Evolutionary conservation across 2,888 invertebrate species (phyloP).

Genomic region (Operophtera brumata): DNA sequence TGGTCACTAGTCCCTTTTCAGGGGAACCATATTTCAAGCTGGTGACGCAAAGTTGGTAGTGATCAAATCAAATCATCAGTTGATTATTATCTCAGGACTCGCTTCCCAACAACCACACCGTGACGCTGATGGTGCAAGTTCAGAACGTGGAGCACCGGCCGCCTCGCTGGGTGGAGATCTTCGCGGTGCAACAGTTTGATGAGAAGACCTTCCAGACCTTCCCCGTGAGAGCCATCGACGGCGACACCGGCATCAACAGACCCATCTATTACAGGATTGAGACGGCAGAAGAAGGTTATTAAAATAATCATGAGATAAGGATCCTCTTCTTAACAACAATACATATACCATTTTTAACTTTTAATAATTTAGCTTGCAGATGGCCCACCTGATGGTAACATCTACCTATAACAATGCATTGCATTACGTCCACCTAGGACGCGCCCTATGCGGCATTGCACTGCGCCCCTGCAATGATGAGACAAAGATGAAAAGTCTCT

Average conservation of each 20-base stretch:
- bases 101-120: constrained; percentile 60
- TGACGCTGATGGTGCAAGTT: constrained; percentile 78
- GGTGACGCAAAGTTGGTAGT: too few species aligned
- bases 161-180: constrained; percentile 81
- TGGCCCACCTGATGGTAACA: too few species aligned
- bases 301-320: background rate
- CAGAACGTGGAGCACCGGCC: constrained; percentile 80
- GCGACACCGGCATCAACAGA: constrained; percentile 81
- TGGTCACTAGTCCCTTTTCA: too few species aligned
- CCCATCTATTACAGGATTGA: constrained; percentile 75
- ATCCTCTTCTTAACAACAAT: background rate
- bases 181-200: constrained; percentile 77
- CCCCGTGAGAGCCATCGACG: constrained; percentile 80
- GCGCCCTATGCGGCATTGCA: too few species aligned
- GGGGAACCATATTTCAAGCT: too few species aligned
- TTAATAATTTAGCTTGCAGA: too few species aligned
- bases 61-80: too few species aligned
- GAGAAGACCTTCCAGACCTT: constrained; percentile 75
- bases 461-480: too few species aligned
- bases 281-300: constrained; percentile 57
- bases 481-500: too few species aligned
- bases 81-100: constrained; percentile 57
- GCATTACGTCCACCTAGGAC: too few species aligned
- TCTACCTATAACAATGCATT: too few species aligned
- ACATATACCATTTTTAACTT: background rate